Percentiles rank a stretch among this genome's conserved stretches.
These are phyloP conservation scores for Cantharis flavilabris DNA, from an alignment of 2,888 invertebrate genomes.

Conservation along the genomic window DNA sequence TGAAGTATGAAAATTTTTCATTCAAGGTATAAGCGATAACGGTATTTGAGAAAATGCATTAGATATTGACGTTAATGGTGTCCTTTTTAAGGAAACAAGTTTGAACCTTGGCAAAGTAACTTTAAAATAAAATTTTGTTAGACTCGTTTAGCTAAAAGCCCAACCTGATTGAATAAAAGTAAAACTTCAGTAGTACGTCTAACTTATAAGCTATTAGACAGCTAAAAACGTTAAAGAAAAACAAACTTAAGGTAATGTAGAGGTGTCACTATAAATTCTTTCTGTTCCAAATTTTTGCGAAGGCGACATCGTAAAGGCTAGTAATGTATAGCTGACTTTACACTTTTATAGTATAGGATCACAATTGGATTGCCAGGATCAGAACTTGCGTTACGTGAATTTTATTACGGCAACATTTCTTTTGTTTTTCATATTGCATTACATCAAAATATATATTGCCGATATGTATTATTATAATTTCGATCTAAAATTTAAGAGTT, in stretches of 20 bases:
- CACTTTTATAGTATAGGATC: conserved; percentile 33
- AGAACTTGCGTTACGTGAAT: conserved; percentile 18
- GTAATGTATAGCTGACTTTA: conserved; percentile 35
- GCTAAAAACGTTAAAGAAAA: conserved; percentile 1
- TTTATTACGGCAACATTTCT: conserved; percentile 19
- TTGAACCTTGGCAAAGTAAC: not conserved
- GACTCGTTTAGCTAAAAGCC: conserved; percentile 3
- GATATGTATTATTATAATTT: not conserved
- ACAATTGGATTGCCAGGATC: conserved; percentile 28
- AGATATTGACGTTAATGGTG: not conserved
- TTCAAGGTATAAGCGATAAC: not conserved
- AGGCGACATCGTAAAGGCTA: conserved; percentile 32
- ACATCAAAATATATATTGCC: not conserved
- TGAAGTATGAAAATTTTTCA: not conserved
- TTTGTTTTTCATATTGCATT: conserved; percentile 10
- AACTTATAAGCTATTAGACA: not conserved
- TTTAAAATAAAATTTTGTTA: conserved; percentile 6
- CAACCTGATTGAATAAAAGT: conserved; percentile 17
- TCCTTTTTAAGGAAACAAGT: not conserved
- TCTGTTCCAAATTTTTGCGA: conserved; percentile 22
- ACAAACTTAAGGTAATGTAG: conserved; percentile 20
- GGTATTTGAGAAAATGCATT: not conserved
- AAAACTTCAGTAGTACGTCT: conserved; percentile 10
- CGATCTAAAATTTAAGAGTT: not conserved
- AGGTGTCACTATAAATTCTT: conserved; percentile 26